Base-by-base conservation (phyloP, 1,140 invertebrate genomes). In the Theocolax elegans region DNA sequence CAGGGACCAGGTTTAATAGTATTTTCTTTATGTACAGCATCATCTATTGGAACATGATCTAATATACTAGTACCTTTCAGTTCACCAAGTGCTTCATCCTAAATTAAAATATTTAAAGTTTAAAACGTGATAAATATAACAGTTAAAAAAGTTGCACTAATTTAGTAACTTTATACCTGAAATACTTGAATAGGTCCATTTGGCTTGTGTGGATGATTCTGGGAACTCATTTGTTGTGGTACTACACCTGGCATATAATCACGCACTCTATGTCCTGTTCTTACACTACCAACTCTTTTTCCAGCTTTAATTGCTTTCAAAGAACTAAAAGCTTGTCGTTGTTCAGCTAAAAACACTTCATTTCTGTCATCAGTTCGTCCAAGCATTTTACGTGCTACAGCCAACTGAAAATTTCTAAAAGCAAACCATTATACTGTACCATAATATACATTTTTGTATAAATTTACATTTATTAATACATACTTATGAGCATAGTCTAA, bases 401-500 rank as follows among this genome's bases (percentile, higher is more conserved):
- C 82, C 83, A 91, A 68, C 73, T 88, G 86, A 74, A 88, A 92
- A 88, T 84, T 91, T 85, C 87, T 91, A 85, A 74, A 72, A 82
- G 81, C 35, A 68, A 73, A 67, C 31, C n/a, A n/a, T n/a, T n/a
- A n/a, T n/a, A 6, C 15, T 51, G 17, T 51, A 6, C 10, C 4
- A 51, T 35, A 6, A 35, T 35, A 4, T 35, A 35, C 10, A 6
- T 4, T 6, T 35, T 35, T 4, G 31, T 6, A 51, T 38, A 58
- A 19, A 58, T 4, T 60, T n/a, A 58, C 58, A 44, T 53, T n/a
- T 60, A 65, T 51, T 7, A 51, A 1, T 21, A 21, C 51, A 81
- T 87, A 92, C 88, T 89, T 87, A 77, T 94, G 91, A 9, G 92
- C 92, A 73, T 89, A 87, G 72, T 90, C 87, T 4, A 95, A 82